Percentiles rank a stretch among this genome's conserved stretches.
Evolutionary conservation across 2,113 vertebrate genomes (phyloP).

Genomic region (Cebus imitator): DNA sequence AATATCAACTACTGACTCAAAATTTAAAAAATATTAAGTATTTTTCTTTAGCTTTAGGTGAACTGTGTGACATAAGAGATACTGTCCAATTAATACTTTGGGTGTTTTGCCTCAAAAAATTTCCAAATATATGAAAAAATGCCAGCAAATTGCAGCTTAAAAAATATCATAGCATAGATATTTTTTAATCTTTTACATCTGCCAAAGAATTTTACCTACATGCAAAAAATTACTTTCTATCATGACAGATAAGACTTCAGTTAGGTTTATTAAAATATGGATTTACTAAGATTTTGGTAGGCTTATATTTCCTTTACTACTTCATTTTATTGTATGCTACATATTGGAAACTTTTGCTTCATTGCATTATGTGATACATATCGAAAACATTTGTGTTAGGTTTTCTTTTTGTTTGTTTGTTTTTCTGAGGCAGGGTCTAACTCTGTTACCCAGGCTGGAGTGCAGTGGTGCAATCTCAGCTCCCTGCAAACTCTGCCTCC

Average conservation of each 20-base stretch:
- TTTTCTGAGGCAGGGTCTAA: too few relatives aligned
- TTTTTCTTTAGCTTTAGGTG: neutral
- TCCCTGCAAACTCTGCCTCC: too few relatives aligned
- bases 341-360: neutral
- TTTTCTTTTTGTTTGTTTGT: neutral
- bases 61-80: neutral
- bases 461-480: too few relatives aligned
- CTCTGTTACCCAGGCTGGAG: too few relatives aligned
- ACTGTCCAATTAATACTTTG: neutral
- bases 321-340: neutral
- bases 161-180: neutral
- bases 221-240: neutral
- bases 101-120: neutral
- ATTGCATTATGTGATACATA: neutral
- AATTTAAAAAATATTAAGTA: neutral
- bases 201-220: neutral
- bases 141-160: neutral
- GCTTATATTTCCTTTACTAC: neutral
- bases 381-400: neutral
- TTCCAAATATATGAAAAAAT: neutral
- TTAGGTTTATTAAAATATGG: neutral
- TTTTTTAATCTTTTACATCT: neutral
- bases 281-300: neutral
- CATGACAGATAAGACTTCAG: neutral
- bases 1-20: neutral